phyloP scores from a whole-genome alignment of 2,113 vertebrate species.

The Eubucco bourcierii region DNA sequence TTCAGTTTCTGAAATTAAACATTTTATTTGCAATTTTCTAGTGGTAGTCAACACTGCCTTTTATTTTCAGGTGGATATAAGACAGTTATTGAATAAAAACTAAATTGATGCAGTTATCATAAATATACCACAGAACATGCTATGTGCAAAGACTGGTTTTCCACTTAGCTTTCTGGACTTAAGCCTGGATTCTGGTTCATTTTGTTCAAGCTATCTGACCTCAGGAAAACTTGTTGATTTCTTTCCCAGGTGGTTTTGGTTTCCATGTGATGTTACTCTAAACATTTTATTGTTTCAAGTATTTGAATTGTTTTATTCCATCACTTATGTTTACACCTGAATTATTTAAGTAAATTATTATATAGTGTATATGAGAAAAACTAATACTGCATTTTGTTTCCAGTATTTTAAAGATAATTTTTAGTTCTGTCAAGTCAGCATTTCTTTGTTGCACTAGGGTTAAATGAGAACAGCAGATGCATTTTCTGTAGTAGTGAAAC shows the following conservation, averaged over 20 bases:
- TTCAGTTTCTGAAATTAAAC: constrained; percentile 85
- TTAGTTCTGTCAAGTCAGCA: not conserved
- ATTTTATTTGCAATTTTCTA: constrained; percentile 83
- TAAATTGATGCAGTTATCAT: not conserved
- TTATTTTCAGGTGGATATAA: constrained; percentile 46
- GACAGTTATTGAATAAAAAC: not conserved
- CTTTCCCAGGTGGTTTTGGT: not conserved
- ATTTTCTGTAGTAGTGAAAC: constrained; percentile 32
- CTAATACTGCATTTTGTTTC: not conserved
- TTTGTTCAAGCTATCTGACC: not conserved
- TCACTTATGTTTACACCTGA: not conserved
- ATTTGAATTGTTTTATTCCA: not conserved
- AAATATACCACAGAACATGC: not conserved
- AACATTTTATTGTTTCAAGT: not conserved
- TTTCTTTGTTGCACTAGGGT: not conserved
- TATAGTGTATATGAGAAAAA: not conserved
- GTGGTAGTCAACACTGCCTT: constrained; percentile 59
- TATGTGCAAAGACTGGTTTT: not conserved
- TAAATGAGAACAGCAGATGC: not conserved
- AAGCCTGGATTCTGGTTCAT: not conserved
- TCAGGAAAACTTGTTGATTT: not conserved
- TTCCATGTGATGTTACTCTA: not conserved
- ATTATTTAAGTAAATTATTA: not conserved
- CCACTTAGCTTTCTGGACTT: not conserved
- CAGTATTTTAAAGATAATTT: not conserved